Conservation (phyloP, 2,888 invertebrate species). For the Tipula vernalis region DNA sequence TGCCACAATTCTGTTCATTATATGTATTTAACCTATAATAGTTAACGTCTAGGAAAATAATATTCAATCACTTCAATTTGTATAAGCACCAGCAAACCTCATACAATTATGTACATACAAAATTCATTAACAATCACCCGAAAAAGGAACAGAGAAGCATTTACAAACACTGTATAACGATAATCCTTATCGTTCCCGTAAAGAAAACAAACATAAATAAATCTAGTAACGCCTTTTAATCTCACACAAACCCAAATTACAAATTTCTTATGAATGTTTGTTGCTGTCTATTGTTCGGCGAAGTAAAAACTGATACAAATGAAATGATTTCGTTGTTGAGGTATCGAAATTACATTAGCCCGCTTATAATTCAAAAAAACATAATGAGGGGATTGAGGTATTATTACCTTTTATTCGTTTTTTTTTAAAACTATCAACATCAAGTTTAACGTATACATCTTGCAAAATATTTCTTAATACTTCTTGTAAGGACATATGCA, state of each 20-base stretch:
- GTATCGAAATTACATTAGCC: slow-evolving; percentile 4
- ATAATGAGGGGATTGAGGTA: background rate
- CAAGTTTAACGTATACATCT: background rate
- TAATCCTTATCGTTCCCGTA: background rate
- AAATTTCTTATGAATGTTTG: background rate
- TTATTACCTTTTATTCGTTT: background rate
- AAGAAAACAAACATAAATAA: background rate
- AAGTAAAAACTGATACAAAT: background rate
- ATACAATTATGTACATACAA: background rate
- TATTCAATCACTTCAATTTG: too few relatives aligned
- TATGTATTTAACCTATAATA: too few relatives aligned
- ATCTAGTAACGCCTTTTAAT: slow-evolving; percentile 4
- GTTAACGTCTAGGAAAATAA: too few relatives aligned
- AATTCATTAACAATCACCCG: background rate
- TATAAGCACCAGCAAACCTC: too few relatives aligned
- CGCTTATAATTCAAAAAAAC: background rate
- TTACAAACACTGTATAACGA: background rate
- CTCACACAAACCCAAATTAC: background rate
- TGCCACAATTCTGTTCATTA: too few relatives aligned
- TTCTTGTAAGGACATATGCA: background rate
- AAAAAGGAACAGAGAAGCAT: background rate
- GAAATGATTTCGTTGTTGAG: background rate
- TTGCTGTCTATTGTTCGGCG: background rate
- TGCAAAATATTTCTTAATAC: background rate
- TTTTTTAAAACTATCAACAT: background rate